Conservation (phyloP, 1,140 invertebrate genomes). For the Tetragonula clypearis region DNA sequence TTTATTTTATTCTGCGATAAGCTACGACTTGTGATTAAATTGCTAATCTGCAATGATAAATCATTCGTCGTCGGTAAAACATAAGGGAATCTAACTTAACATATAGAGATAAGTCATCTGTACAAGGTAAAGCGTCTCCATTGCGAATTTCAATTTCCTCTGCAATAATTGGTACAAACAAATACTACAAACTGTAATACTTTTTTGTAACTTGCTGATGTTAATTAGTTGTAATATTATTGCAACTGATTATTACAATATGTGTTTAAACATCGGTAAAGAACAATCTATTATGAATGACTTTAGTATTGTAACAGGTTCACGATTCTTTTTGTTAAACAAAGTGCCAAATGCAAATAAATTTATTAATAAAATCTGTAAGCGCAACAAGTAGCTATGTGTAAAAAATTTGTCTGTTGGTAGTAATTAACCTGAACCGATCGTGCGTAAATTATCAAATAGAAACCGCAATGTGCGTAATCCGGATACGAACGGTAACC, state of each 20-base stretch:
- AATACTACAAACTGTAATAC: background rate
- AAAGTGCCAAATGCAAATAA: background rate
- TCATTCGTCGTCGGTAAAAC: background rate
- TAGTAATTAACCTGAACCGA: conserved; percentile 21
- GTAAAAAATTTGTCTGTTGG: background rate
- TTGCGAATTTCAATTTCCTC: background rate
- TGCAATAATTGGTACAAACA: background rate
- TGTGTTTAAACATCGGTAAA: background rate
- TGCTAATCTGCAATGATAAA: background rate
- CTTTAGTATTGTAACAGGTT: too few species aligned
- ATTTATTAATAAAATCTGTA: background rate
- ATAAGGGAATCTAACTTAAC: background rate
- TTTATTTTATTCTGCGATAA: background rate
- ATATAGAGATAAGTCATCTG: background rate
- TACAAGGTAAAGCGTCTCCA: background rate
- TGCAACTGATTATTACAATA: background rate
- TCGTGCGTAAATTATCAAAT: conserved; percentile 18
- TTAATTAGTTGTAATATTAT: background rate
- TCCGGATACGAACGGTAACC: conserved; percentile 41
- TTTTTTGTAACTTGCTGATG: background rate
- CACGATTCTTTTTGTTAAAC: background rate
- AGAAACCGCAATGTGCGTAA: conserved; percentile 37
- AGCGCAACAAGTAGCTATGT: background rate
- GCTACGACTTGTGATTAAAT: background rate
- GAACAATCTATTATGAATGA: background rate